A percentile compares a stretch with the other conserved stretches of the same genome.
Conservation (phyloP, 2,888 invertebrate genomes). For the Ichneumon xanthorius region DNA sequence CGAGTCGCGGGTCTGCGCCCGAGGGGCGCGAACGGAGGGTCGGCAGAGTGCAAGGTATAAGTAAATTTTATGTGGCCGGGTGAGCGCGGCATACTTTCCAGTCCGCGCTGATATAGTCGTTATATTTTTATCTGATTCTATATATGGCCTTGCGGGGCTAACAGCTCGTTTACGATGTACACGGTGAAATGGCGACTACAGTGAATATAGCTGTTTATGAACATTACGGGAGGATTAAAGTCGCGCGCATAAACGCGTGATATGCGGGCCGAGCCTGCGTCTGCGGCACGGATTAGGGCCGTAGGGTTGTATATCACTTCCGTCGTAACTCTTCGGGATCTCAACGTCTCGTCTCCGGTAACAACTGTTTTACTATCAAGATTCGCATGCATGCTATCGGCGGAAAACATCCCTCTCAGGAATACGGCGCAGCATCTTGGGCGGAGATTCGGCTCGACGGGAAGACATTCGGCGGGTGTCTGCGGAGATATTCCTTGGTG, state of each 20-base stretch:
- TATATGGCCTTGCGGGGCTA: slow-evolving; percentile 21
- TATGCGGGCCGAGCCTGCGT: neutral
- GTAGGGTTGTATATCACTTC: neutral
- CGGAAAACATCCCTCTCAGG: neutral
- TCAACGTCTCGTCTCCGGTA: neutral
- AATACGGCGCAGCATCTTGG: neutral
- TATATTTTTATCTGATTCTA: slow-evolving; percentile 47
- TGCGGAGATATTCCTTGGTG: neutral
- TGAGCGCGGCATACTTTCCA: slow-evolving; percentile 42
- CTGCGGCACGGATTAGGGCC: neutral
- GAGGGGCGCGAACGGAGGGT: neutral
- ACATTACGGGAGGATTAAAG: slow-evolving; percentile 9
- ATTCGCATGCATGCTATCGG: neutral
- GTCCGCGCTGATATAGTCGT: slow-evolving; percentile 33
- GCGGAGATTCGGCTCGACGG: neutral
- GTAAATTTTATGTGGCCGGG: slow-evolving; percentile 9
- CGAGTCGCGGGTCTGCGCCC: neutral
- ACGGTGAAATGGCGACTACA: neutral
- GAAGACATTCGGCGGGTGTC: neutral
- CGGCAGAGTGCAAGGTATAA: neutral
- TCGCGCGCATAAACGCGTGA: neutral
- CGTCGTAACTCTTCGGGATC: neutral
- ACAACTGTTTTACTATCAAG: neutral
- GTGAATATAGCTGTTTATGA: slow-evolving; percentile 42
- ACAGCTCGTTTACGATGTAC: slow-evolving; percentile 34